A percentile compares a stretch with the other conserved stretches of the same genome.
These are phyloP conservation scores for Steinernema scapterisci DNA, from an alignment of 2,888 invertebrate genomes.

Conservation along the genomic window DNA sequence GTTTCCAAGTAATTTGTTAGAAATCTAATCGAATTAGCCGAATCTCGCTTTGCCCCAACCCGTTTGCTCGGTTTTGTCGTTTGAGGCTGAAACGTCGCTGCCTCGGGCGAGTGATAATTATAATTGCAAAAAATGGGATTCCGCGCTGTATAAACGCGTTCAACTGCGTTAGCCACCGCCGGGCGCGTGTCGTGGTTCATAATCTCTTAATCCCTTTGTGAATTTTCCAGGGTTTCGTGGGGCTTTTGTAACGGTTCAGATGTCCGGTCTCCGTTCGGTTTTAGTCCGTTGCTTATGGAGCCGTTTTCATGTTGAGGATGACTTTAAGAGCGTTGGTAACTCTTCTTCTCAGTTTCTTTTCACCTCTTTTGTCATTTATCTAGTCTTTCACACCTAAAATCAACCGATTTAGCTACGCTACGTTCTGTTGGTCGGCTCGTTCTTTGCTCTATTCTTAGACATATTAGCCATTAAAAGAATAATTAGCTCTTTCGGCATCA, in stretches of 20 bases:
- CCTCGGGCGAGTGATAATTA: slow-evolving; percentile 2
- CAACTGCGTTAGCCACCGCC: neutral
- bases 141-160: neutral
- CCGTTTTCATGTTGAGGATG: too few relatives aligned
- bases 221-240: neutral
- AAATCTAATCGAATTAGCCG: slow-evolving; percentile 29
- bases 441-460: too few relatives aligned
- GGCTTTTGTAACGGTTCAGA: too few relatives aligned
- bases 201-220: slow-evolving; percentile 10
- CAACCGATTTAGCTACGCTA: too few relatives aligned
- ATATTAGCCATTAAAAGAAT: too few relatives aligned
- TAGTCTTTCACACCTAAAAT: too few relatives aligned
- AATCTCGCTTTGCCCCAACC: neutral
- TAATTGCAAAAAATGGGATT: slow-evolving; percentile 1
- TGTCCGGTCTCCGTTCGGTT: neutral
- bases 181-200: neutral
- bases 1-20: slow-evolving; percentile 6
- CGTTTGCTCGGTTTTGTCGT: neutral
- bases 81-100: neutral
- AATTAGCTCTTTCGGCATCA: too few relatives aligned
- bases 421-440: too few relatives aligned
- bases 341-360: too few relatives aligned
- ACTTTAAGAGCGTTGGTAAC: too few relatives aligned
- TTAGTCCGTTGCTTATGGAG: neutral
- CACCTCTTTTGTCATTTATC: too few relatives aligned